Base-by-base conservation (phyloP, 2,888 invertebrate species). In the Pterostichus madidus region DNA sequence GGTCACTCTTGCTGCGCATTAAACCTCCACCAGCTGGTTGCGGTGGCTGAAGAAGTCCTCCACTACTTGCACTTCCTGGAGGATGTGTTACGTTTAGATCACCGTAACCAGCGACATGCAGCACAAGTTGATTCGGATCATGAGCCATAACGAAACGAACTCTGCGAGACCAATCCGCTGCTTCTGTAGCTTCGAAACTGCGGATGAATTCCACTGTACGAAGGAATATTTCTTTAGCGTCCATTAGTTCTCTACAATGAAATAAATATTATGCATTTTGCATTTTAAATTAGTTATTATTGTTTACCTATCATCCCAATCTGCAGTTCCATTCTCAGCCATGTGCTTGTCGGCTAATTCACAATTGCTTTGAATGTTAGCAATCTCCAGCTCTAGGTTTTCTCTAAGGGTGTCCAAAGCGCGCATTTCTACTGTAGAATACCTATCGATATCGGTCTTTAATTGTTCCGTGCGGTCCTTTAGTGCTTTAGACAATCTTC, bases 341-440 rank as follows among this genome's bases (percentile, higher is more conserved):
- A 98, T 97, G 89, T 97, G 96, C 89, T 97, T 97, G 90, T 99
- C 98, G 75, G 97, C 97, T 88, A 98, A 92, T 90, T 99, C 98
- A 91, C 98, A 98, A 90, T 99, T 99, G 89, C 98, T 98, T 88
- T 95, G 94, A 87, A 99, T 97, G 91, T 99, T 99, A 86, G 95
- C 94, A 88, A 98, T 95, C 91, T 99, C 99, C 89, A 96, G 93
- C 89, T 98, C 98, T 86, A 99, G 92, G 90, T 97, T 98, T 90
- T 97, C 97, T 91, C 98, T 97, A 77, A 98, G 92, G 85, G 96
- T 94, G 82, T 95, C 95, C 84, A 98, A 92, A 87, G 96, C 95
- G 86, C 97, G 93, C 87, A 96, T 92, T 91, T 99, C 99, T 44
- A 95, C 95, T 80, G 95, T 94, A 87, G 97, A 92, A 90, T 98